Conservation (phyloP, 2,113 vertebrate species). For the Eptatretus burgeri region DNA sequence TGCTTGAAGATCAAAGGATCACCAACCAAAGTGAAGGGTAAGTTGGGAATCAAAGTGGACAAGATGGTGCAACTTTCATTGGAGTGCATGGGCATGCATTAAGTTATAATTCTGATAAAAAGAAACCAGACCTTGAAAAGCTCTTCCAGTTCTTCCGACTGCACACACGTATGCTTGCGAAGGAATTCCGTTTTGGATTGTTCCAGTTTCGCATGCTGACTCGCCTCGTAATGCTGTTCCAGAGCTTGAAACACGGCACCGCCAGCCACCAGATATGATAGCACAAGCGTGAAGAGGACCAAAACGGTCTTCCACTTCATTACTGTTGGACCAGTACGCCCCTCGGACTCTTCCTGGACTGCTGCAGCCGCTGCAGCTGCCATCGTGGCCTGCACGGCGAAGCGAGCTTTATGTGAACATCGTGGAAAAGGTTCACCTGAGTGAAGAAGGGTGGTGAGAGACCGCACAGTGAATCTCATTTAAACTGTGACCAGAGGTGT, state of each 20-base stretch:
- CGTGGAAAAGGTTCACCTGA: too few relatives aligned
- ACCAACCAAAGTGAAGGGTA: too few relatives aligned
- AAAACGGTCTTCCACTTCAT: constrained; percentile 99
- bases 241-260: constrained; percentile 72
- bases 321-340: background rate
- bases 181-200: constrained; percentile 56
- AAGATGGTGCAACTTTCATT: too few relatives aligned
- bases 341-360: background rate
- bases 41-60: too few relatives aligned
- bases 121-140: constrained; percentile 40
- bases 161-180: constrained; percentile 45
- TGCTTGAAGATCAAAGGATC: too few relatives aligned
- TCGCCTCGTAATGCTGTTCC: constrained; percentile 68
- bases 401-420: too few relatives aligned
- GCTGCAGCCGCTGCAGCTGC: background rate
- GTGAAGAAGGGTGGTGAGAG: too few relatives aligned
- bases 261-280: constrained; percentile 71
- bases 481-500: too few relatives aligned
- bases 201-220: constrained; percentile 48
- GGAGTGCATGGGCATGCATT: too few relatives aligned
- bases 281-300: constrained; percentile 79
- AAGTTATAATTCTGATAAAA: too few relatives aligned
- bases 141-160: constrained; percentile 57
- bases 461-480: too few relatives aligned
- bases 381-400: background rate